Conservation (phyloP, 2,113 vertebrate species). For the Empidonax traillii region DNA sequence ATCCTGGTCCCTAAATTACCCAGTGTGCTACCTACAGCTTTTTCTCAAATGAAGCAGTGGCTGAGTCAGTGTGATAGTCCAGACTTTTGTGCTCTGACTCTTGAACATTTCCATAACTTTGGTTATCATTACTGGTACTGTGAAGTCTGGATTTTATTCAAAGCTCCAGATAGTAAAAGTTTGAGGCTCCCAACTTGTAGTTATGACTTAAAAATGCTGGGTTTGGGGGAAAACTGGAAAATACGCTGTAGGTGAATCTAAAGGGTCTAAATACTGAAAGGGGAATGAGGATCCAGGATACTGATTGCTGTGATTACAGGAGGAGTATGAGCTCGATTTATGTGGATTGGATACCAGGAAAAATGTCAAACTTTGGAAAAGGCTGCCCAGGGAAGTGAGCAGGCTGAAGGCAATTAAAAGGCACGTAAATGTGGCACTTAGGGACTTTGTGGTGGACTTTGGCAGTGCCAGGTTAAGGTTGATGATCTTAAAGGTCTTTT, state of each 20-base stretch:
- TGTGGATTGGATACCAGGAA: too few relatives aligned
- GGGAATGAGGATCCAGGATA: not conserved
- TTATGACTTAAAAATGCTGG: not conserved
- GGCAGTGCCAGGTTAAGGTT: not conserved
- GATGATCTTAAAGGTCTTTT: not conserved
- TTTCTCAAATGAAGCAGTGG: not conserved
- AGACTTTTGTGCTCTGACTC: not conserved
- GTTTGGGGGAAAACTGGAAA: not conserved
- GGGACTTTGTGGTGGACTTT: not conserved
- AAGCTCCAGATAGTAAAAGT: not conserved
- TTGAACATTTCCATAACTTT: not conserved
- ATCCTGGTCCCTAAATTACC: not conserved
- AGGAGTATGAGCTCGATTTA: not conserved
- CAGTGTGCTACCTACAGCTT: not conserved
- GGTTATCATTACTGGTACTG: not conserved
- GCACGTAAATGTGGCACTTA: not conserved
- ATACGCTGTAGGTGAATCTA: not conserved
- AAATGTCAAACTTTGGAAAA: not conserved
- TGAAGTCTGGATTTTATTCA: not conserved
- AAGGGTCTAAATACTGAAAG: not conserved
- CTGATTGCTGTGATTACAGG: not conserved
- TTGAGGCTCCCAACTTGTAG: not conserved
- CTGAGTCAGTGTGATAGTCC: not conserved
- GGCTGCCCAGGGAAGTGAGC: not conserved
- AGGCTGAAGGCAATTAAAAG: not conserved